A percentile compares a stretch with the other conserved stretches of the same genome.
Evolutionary conservation across 2,797 vertebrate genomes (phyloP).

Genomic region (Leuciscus waleckii): DNA sequence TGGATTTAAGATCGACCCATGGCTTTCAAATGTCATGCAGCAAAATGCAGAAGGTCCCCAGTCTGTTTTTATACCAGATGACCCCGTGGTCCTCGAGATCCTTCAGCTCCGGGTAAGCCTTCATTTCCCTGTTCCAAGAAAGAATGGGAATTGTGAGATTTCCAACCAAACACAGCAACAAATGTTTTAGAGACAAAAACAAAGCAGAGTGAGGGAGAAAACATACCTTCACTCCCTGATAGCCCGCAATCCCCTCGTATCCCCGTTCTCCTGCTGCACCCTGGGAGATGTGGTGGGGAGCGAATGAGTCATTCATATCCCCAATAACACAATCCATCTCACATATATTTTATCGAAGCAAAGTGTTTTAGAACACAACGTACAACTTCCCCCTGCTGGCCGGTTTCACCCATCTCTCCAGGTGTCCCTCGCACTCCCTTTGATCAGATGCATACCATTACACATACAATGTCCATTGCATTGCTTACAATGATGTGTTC

Average conservation of each 20-base stretch:
- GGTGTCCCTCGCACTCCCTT: conserved; percentile 76
- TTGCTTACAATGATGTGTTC: neutral
- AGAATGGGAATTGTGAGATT: conserved; percentile 35
- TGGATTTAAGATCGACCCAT: conserved; percentile 46
- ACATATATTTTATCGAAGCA: conserved; percentile 41
- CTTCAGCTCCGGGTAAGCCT: conserved; percentile 69
- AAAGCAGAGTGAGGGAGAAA: conserved; percentile 25
- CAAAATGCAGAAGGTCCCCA: conserved; percentile 21
- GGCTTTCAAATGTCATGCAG: conserved; percentile 47
- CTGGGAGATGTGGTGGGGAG: conserved; percentile 61
- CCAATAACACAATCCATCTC: conserved; percentile 51
- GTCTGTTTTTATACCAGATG: conserved; percentile 73
- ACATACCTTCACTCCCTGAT: conserved; percentile 83
- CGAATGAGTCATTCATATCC: conserved; percentile 55
- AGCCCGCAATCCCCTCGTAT: conserved; percentile 79
- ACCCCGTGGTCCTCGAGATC: conserved; percentile 71
- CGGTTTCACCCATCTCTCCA: conserved; percentile 75
- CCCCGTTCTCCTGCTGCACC: conserved; percentile 75
- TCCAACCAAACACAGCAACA: conserved; percentile 23
- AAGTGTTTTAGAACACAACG: conserved; percentile 55
- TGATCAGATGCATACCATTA: conserved; percentile 56
- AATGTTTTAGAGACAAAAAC: conserved; percentile 27
- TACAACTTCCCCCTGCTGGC: conserved; percentile 72
- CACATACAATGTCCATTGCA: neutral
- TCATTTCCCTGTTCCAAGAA: conserved; percentile 72